A percentile compares a stretch with the other conserved stretches of the same genome.
These are phyloP conservation scores for Vidua chalybeata DNA, from an alignment of 2,113 vertebrate species.

Conservation along the genomic window DNA sequence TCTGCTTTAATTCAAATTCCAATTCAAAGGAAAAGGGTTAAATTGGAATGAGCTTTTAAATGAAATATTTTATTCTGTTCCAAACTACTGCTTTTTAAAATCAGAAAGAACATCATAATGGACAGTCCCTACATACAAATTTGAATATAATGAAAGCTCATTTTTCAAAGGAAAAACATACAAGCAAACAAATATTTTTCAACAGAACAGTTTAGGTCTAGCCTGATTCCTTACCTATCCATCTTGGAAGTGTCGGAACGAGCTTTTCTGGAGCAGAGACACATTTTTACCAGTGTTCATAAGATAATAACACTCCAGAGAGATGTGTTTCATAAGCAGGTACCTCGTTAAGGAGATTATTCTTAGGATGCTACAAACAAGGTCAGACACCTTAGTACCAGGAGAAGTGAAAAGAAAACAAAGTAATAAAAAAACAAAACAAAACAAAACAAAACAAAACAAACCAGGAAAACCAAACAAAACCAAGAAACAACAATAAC, in stretches of 20 bases:
- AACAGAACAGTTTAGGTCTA: not conserved
- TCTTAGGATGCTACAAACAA: not conserved
- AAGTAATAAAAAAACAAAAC: too few relatives aligned
- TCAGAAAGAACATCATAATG: not conserved
- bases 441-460: not conserved
- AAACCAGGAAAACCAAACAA: not conserved
- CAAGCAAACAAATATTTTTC: not conserved
- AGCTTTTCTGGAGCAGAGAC: not conserved
- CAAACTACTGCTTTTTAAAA: not conserved
- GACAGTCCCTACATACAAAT: not conserved
- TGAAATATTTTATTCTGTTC: not conserved
- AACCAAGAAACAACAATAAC: accelerated
- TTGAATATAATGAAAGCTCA: not conserved
- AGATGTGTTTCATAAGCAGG: not conserved
- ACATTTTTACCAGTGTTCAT: not conserved
- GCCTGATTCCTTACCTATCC: not conserved
- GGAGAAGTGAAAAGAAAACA: too few relatives aligned
- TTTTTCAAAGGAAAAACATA: not conserved
- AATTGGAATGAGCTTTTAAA: not conserved
- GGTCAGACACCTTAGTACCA: not conserved
- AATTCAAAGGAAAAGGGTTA: not conserved
- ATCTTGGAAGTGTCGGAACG: not conserved
- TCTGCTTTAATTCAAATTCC: not conserved
- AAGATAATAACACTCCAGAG: not conserved
- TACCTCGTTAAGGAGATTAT: not conserved